These are phyloP conservation scores for Bubo blakistoni DNA, from an alignment of 2,113 vertebrate species.

Conservation along the genomic window DNA sequence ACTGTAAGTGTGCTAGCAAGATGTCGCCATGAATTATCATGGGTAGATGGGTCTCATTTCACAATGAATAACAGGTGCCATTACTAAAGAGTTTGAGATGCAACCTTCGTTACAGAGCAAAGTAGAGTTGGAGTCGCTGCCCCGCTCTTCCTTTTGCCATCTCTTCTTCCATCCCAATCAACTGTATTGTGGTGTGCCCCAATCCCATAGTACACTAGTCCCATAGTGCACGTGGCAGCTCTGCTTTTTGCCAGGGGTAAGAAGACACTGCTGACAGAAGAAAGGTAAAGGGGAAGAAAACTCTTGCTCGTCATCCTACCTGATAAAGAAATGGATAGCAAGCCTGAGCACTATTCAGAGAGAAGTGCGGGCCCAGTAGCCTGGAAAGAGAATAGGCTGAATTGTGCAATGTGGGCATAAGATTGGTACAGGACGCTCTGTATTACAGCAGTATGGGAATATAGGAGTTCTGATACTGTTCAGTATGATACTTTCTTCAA, in stretches of 20 bases:
- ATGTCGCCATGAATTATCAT: accelerated
- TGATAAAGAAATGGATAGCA: neutral
- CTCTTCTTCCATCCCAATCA: neutral
- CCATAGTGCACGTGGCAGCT: neutral
- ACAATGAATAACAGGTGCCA: neutral
- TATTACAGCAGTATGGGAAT: neutral
- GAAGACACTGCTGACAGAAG: neutral
- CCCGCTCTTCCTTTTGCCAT: neutral
- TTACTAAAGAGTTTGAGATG: neutral
- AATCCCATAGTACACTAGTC: neutral
- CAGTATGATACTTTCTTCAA: neutral
- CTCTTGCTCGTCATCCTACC: neutral
- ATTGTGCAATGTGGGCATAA: neutral
- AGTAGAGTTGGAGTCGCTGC: neutral
- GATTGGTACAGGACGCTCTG: neutral
- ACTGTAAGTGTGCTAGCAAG: neutral
- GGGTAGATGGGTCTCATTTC: neutral
- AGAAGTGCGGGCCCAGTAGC: neutral
- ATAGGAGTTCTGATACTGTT: neutral
- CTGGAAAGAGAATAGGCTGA: neutral
- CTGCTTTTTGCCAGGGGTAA: neutral
- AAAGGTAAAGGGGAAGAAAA: neutral
- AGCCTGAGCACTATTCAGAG: neutral
- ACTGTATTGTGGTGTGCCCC: neutral
- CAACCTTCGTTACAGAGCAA: neutral